Evolutionary conservation across 92 coral and sea anemone species (phyloP).

Genomic region (Actinernus sp.): DNA sequence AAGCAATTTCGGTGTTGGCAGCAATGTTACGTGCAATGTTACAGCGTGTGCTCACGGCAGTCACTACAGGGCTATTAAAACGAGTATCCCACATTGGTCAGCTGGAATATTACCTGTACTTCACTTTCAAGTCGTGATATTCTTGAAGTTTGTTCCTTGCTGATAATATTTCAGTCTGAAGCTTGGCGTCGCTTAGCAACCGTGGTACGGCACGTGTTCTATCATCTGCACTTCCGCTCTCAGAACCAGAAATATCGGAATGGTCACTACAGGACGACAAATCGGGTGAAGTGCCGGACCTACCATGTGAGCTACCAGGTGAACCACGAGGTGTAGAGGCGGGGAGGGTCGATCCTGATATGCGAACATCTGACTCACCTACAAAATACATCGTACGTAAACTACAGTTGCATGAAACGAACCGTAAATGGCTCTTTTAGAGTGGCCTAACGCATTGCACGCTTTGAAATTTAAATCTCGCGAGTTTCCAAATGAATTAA

Average conservation of each 20-base stretch:
- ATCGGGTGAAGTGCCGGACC: not conserved
- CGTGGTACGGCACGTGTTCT: slow-evolving; percentile 1
- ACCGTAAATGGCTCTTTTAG: too few species aligned
- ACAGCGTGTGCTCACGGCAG: not conserved
- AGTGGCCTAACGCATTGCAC: too few species aligned
- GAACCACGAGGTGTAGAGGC: too few species aligned
- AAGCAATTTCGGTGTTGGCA: too few species aligned
- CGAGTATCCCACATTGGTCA: too few species aligned
- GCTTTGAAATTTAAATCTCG: too few species aligned
- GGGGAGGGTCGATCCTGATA: too few species aligned
- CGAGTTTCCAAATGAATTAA: too few species aligned
- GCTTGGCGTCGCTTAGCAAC: slow-evolving; percentile 20
- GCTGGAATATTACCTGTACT: slow-evolving; percentile 59
- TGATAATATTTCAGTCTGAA: slow-evolving; percentile 61
- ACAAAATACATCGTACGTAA: too few species aligned
- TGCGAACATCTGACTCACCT: too few species aligned
- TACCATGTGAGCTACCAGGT: not conserved
- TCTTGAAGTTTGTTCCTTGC: slow-evolving; percentile 75
- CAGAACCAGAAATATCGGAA: not conserved
- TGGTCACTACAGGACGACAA: not conserved
- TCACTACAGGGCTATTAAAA: too few species aligned
- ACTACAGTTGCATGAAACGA: not conserved
- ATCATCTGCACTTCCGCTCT: slow-evolving; percentile 1
- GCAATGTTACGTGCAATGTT: too few species aligned
- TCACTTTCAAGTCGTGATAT: slow-evolving; percentile 66